Conservation (phyloP, 2,888 invertebrate species). For the Parasteatoda lunata region DNA sequence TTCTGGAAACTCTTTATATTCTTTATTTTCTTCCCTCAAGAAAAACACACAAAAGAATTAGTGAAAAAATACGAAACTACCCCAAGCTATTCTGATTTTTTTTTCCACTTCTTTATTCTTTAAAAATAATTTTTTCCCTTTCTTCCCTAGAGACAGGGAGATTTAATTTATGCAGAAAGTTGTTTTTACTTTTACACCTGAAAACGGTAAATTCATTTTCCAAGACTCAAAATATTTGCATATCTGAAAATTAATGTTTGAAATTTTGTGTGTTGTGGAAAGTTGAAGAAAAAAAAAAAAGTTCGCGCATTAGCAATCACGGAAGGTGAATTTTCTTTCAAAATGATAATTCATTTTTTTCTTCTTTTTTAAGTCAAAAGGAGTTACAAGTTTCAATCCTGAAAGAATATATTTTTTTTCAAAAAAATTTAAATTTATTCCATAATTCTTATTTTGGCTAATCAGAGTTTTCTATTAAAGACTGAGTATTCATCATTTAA, state of each 20-base stretch:
- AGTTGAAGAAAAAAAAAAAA: neutral
- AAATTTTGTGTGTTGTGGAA: neutral
- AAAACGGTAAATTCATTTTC: constrained; percentile 27
- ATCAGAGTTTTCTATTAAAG: neutral
- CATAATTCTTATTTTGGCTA: neutral
- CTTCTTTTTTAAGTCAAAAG: neutral
- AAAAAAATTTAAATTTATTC: neutral
- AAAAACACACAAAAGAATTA: constrained; percentile 67
- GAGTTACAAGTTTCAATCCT: neutral
- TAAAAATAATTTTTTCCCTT: constrained; percentile 8
- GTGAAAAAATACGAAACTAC: constrained; percentile 28
- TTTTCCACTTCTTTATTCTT: neutral
- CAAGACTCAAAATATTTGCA: constrained; percentile 49
- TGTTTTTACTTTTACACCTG: constrained; percentile 47
- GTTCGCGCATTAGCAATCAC: neutral
- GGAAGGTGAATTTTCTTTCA: neutral
- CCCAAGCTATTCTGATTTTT: constrained; percentile 22
- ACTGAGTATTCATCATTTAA: neutral
- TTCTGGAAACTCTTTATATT: constrained; percentile 30
- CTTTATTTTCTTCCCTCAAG: constrained; percentile 38
- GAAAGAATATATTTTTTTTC: neutral
- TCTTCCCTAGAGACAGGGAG: neutral
- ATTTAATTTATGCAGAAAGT: constrained; percentile 62
- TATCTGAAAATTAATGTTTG: constrained; percentile 29
- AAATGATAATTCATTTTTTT: neutral